These are phyloP conservation scores for Lasiurus borealis DNA, from an alignment of 2,113 vertebrate genomes.

Conservation along the genomic window DNA sequence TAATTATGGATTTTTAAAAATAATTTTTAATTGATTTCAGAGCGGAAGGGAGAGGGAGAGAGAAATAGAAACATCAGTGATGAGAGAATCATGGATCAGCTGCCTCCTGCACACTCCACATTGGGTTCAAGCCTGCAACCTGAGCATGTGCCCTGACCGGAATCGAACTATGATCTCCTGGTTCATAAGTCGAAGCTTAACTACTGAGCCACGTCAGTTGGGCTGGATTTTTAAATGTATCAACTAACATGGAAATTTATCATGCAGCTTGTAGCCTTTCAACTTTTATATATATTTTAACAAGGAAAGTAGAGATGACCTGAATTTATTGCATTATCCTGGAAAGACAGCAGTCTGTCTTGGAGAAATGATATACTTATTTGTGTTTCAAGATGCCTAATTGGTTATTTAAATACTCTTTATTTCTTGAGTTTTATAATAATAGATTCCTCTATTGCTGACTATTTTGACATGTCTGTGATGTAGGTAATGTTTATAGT, in stretches of 20 bases:
- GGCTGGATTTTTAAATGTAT: slow-evolving; percentile 49
- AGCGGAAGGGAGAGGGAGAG: too few species aligned
- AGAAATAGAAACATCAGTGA: too few species aligned
- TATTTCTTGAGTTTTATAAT: slow-evolving; percentile 57
- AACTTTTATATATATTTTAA: background rate
- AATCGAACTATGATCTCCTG: too few species aligned
- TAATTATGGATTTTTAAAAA: slow-evolving; percentile 49
- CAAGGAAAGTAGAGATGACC: slow-evolving; percentile 42
- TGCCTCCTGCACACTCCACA: too few species aligned
- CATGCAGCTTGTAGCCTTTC: slow-evolving; percentile 26
- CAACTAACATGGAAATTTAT: slow-evolving; percentile 1
- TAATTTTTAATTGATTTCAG: too few species aligned
- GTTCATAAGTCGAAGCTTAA: too few species aligned
- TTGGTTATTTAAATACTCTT: slow-evolving; percentile 39
- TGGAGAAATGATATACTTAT: slow-evolving; percentile 3
- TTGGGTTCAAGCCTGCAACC: too few species aligned
- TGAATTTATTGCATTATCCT: slow-evolving; percentile 33
- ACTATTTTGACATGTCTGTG: slow-evolving; percentile 32
- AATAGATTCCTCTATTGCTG: slow-evolving; percentile 41
- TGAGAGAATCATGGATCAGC: too few species aligned
- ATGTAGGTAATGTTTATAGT: slow-evolving; percentile 40
- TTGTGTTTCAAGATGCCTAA: slow-evolving; percentile 34
- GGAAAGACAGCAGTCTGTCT: background rate
- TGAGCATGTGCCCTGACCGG: too few species aligned
- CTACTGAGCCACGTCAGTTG: too few species aligned